These are phyloP conservation scores for Papilio xuthus DNA, from an alignment of 1,140 invertebrate species.

Conservation along the genomic window DNA sequence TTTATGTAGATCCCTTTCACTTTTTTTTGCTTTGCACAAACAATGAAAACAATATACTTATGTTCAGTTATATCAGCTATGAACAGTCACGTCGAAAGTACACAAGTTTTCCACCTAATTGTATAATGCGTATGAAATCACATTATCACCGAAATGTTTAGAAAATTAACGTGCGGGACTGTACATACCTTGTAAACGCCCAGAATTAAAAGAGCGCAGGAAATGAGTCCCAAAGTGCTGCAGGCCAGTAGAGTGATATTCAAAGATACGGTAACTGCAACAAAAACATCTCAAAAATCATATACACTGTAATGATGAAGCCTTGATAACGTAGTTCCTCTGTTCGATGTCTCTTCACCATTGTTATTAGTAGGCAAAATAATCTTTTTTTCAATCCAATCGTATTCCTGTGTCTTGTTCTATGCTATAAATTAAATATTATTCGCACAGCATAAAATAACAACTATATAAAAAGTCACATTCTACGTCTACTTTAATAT, in stretches of 20 bases:
- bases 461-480: background rate
- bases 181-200: constrained; percentile 69
- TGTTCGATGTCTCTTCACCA: background rate
- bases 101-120: background rate
- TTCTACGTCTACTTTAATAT: background rate
- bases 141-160: background rate
- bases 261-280: constrained; percentile 72
- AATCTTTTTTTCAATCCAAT: no score
- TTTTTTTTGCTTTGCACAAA: no score
- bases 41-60: background rate
- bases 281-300: constrained; percentile 43
- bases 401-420: background rate
- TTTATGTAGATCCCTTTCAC: no score
- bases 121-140: background rate
- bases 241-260: constrained; percentile 73
- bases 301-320: background rate
- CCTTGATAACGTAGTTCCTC: background rate
- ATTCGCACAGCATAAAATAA: background rate
- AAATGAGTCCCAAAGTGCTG: constrained; percentile 66
- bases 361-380: no score
- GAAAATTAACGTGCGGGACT: background rate
- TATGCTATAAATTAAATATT: background rate
- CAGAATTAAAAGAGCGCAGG: constrained; percentile 61
- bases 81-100: no score
- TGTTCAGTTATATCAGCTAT: background rate